Evolutionary conservation across 2,797 vertebrate species (phyloP).

Genomic region (Phalloptychus januarius): DNA sequence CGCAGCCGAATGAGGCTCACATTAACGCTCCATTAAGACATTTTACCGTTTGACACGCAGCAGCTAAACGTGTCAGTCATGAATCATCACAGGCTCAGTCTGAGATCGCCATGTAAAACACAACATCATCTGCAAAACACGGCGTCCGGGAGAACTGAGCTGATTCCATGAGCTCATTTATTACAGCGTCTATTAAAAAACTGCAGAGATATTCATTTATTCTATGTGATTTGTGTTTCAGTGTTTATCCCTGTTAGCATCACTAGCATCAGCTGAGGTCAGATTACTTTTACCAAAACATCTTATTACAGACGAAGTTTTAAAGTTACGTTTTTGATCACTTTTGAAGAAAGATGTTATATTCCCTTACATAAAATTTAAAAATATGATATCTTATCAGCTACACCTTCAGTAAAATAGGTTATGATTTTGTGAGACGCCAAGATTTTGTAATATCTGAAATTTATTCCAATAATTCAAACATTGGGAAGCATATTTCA

Average conservation of each 20-base stretch:
- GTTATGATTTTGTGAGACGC: neutral
- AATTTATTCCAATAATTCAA: neutral
- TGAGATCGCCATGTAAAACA: conserved; percentile 9
- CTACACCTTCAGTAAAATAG: neutral
- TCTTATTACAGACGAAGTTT: no score
- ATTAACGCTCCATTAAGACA: neutral
- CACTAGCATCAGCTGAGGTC: no score
- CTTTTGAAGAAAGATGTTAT: no score
- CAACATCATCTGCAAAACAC: conserved; percentile 16
- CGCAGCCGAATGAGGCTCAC: neutral
- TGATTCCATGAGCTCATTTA: conserved; percentile 1
- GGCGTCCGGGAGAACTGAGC: neutral
- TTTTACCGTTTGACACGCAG: conserved; percentile 5
- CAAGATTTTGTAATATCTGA: neutral
- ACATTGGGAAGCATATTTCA: conserved; percentile 36
- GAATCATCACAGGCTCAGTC: neutral
- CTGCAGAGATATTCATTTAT: conserved; percentile 11
- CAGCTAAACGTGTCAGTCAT: conserved; percentile 8
- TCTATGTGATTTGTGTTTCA: neutral
- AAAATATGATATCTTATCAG: no score
- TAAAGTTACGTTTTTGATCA: no score
- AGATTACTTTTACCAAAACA: no score
- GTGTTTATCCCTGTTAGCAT: no score
- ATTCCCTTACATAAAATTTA: no score
- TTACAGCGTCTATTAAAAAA: conserved; percentile 9